Percentiles rank a stretch among this genome's conserved stretches.
Conservation (phyloP, 2,797 vertebrate genomes). For the Cossypha caffra region DNA sequence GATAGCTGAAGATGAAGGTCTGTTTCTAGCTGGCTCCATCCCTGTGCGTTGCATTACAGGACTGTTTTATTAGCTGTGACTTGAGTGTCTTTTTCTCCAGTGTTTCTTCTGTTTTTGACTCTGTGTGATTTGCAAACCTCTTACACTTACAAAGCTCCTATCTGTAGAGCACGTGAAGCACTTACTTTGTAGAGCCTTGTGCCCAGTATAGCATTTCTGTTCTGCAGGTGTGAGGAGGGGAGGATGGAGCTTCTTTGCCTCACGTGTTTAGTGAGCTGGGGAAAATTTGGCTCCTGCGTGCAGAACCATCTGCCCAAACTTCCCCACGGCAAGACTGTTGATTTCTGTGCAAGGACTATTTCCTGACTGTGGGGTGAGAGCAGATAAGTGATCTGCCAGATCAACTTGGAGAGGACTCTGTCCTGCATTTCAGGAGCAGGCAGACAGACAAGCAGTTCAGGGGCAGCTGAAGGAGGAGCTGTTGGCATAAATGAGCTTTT, state of each 20-base stretch:
- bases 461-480: slow-evolving; percentile 42
- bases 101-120: neutral
- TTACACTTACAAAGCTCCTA: neutral
- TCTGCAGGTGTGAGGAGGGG: neutral
- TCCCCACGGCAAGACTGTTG: rapidly evolving
- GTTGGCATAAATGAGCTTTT: slow-evolving; percentile 49
- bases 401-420: neutral
- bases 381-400: neutral
- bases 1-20: neutral
- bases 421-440: neutral
- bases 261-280: rapidly evolving
- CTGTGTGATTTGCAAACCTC: neutral
- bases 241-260: neutral
- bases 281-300: neutral
- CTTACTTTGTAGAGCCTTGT: neutral
- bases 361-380: neutral
- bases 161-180: neutral
- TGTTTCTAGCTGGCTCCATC: neutral
- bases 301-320: neutral
- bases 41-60: rapidly evolving
- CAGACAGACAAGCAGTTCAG: neutral
- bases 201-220: neutral
- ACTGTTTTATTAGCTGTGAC: neutral
- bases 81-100: neutral
- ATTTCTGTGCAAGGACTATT: neutral